Conservation (phyloP, 2,113 vertebrate species). For the Silurus glanis region DNA sequence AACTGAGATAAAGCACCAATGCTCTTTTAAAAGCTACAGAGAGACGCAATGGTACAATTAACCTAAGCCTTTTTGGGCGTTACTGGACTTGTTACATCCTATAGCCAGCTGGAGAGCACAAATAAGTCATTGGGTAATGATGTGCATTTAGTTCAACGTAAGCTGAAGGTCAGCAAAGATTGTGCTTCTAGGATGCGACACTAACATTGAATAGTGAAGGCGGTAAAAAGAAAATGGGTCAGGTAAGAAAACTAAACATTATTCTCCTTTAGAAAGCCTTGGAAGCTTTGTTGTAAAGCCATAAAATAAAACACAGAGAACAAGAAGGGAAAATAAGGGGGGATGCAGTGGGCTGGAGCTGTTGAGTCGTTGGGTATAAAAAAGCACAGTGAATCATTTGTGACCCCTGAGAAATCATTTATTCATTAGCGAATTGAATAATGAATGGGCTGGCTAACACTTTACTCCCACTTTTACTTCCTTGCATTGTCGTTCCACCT, state of each 20-base stretch:
- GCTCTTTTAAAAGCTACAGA: background rate
- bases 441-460: slow-evolving; percentile 32
- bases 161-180: background rate
- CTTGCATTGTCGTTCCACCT: background rate
- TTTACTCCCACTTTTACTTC: background rate
- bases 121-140: background rate
- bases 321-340: slow-evolving; percentile 39
- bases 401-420: slow-evolving; percentile 38
- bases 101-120: background rate
- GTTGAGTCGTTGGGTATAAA: slow-evolving; percentile 37
- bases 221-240: slow-evolving; percentile 23
- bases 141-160: background rate
- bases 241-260: background rate
- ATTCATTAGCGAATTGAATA: slow-evolving; percentile 44
- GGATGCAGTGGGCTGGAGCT: slow-evolving; percentile 12
- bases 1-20: background rate
- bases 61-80: background rate
- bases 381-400: slow-evolving; percentile 38
- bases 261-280: background rate
- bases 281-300: background rate
- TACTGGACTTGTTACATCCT: background rate
- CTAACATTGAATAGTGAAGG: slow-evolving; percentile 11
- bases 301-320: slow-evolving; percentile 20
- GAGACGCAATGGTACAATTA: background rate
- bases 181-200: background rate